These are phyloP conservation scores for Megalops cyprinoides DNA, from an alignment of 2,797 vertebrate species.

Conservation along the genomic window DNA sequence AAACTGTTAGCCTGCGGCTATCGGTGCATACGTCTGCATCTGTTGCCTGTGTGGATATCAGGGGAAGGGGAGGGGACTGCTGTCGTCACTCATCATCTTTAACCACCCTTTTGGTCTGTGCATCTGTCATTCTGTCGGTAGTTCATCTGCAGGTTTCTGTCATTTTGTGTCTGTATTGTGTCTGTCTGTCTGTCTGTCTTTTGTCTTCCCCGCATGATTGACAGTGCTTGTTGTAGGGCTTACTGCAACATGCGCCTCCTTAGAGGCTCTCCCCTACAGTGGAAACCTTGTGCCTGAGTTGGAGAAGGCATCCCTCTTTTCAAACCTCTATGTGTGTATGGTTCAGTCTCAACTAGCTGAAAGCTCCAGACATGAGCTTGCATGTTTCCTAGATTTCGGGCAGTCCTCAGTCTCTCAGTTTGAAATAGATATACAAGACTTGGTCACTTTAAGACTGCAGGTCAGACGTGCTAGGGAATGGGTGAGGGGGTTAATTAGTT, in stretches of 20 bases:
- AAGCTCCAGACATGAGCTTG: background rate
- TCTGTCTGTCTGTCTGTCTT: background rate
- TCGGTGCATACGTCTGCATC: slow-evolving; percentile 3
- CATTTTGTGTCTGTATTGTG: too few species aligned
- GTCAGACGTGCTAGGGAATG: background rate
- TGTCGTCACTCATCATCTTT: too few species aligned
- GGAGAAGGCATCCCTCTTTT: background rate
- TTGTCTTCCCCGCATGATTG: background rate
- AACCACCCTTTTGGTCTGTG: background rate
- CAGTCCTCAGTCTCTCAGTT: background rate
- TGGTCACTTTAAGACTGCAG: background rate
- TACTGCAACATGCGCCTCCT: background rate
- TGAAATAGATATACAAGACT: background rate
- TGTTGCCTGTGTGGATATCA: background rate
- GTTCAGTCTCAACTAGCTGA: background rate
- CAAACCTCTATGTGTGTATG: background rate
- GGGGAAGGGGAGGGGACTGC: background rate
- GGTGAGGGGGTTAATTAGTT: background rate
- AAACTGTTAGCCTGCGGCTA: slow-evolving; percentile 8
- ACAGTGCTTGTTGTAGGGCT: background rate
- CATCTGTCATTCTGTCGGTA: background rate
- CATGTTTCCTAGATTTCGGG: background rate
- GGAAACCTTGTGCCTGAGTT: background rate
- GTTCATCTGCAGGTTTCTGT: too few species aligned
- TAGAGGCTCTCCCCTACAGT: background rate